Percentiles rank a stretch among this genome's conserved stretches.
Conservation (phyloP, 2,113 vertebrate genomes). For the Ceratotherium simum region DNA sequence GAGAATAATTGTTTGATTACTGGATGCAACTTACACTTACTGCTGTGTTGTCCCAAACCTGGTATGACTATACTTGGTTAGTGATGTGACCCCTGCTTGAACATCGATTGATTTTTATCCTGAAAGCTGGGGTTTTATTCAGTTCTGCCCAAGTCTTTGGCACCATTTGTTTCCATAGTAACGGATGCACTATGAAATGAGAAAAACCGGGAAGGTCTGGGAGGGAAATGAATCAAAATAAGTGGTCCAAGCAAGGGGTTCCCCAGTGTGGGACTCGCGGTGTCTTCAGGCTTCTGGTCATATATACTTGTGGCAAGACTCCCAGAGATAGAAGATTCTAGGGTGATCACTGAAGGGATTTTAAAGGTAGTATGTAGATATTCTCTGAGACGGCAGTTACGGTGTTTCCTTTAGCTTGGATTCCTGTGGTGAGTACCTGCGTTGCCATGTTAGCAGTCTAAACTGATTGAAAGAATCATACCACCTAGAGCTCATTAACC, state of each 20-base stretch:
- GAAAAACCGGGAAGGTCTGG: not conserved
- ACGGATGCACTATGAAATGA: conserved; percentile 18
- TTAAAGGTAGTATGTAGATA: not conserved
- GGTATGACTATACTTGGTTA: not conserved
- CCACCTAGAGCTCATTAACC: not conserved
- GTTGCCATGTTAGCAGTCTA: not conserved
- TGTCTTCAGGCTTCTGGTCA: not conserved
- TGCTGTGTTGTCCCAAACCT: not conserved
- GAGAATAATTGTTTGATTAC: conserved; percentile 39
- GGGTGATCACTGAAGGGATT: not conserved
- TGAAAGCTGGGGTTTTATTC: conserved; percentile 44
- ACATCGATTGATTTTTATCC: conserved; percentile 6
- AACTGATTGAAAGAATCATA: not conserved
- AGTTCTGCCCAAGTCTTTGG: conserved; percentile 6
- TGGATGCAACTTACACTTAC: not conserved
- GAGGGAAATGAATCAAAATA: conserved; percentile 43
- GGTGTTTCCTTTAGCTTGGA: not conserved
- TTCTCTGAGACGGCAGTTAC: not conserved
- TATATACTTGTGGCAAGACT: not conserved
- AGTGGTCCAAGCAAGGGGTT: not conserved
- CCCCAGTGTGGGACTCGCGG: not conserved
- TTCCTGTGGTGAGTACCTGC: not conserved
- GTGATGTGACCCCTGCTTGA: not conserved
- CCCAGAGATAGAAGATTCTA: not conserved
- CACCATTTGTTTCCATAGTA: conserved; percentile 41